Percentiles rank a stretch among this genome's conserved stretches.
Evolutionary conservation across 2,888 invertebrate genomes (phyloP).

Genomic region (Lingula anatina): DNA sequence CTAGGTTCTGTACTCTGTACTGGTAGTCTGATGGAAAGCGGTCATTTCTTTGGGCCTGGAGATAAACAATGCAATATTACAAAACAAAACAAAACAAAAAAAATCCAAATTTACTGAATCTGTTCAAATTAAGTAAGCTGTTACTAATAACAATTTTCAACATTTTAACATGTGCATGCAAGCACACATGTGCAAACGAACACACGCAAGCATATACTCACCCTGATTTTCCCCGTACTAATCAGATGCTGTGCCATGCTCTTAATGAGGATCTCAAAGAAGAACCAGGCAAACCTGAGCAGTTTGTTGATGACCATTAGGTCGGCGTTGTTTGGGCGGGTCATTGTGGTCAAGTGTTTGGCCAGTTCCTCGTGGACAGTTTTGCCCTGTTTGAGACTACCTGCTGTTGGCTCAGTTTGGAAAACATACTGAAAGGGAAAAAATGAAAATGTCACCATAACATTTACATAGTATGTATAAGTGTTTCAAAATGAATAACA

Average conservation of each 20-base stretch:
- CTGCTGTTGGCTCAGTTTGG: slow-evolving; percentile 47
- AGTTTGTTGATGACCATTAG: slow-evolving; percentile 84
- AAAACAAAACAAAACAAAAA: too few species aligned
- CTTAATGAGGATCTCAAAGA: slow-evolving; percentile 86
- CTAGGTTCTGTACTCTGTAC: slow-evolving; percentile 73
- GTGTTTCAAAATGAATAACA: too few species aligned
- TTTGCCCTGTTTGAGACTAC: slow-evolving; percentile 48
- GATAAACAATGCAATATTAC: too few species aligned
- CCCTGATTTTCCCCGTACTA: slow-evolving; percentile 80
- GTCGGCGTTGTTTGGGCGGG: slow-evolving; percentile 74
- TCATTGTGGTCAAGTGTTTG: slow-evolving; percentile 64
- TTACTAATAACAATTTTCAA: too few species aligned
- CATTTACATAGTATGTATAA: too few species aligned
- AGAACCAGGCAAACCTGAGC: slow-evolving; percentile 86
- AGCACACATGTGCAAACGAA: too few species aligned
- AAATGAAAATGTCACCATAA: too few species aligned
- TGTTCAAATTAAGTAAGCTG: too few species aligned
- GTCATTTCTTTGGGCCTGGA: slow-evolving; percentile 83
- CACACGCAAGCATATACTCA: too few species aligned
- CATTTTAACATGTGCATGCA: too few species aligned
- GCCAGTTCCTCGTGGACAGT: slow-evolving; percentile 74
- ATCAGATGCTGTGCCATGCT: slow-evolving; percentile 92
- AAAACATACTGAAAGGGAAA: slow-evolving; percentile 60
- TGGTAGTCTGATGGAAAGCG: too few species aligned
- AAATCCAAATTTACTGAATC: too few species aligned